Conservation (phyloP, 2,888 invertebrate genomes). For the Theodoxus fluviatilis region DNA sequence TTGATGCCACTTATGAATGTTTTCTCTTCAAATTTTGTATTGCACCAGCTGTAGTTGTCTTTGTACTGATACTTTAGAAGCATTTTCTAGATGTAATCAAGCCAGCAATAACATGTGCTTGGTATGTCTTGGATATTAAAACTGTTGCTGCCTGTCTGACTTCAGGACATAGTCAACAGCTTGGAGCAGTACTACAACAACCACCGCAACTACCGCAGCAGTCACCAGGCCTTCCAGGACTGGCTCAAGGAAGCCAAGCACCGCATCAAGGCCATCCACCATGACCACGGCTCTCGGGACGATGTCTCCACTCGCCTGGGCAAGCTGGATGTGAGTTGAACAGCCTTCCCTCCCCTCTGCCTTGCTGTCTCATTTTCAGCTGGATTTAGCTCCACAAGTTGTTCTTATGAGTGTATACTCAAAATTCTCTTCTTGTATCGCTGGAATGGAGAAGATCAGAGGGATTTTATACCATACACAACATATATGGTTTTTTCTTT, state of each 20-base stretch:
- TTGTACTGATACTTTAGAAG: neutral
- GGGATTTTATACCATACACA: too few relatives aligned
- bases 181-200: slow-evolving; percentile 89
- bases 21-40: neutral
- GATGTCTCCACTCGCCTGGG: slow-evolving; percentile 86
- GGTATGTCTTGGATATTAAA: too few relatives aligned
- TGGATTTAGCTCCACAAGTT: too few relatives aligned
- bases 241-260: slow-evolving; percentile 91
- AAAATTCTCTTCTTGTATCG: neutral
- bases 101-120: neutral
- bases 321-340: slow-evolving; percentile 63
- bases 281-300: slow-evolving; percentile 79
- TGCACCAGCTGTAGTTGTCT: neutral
- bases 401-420: too few relatives aligned
- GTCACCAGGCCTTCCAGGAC: slow-evolving; percentile 91
- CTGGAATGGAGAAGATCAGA: too few relatives aligned
- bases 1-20: too few relatives aligned
- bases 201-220: slow-evolving; percentile 89
- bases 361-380: too few relatives aligned
- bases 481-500: too few relatives aligned
- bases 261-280: slow-evolving; percentile 80
- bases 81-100: too few relatives aligned
- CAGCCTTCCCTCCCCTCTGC: neutral
- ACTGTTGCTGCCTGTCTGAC: too few relatives aligned
- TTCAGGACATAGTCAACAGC: slow-evolving; percentile 70